Conservation (phyloP, 2,797 vertebrate genomes). For the Phataginus tricuspis region DNA sequence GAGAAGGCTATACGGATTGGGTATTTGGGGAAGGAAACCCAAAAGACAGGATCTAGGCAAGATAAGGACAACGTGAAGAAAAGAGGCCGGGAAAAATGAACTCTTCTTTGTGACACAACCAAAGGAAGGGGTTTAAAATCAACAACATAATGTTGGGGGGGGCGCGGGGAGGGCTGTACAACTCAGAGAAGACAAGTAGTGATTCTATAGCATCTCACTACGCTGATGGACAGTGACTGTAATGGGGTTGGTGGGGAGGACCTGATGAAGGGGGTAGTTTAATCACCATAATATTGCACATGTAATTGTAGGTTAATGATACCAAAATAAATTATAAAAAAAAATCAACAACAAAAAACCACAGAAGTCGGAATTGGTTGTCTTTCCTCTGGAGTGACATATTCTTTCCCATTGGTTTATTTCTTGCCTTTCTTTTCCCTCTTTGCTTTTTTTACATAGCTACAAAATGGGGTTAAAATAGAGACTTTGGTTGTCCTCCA, state of each 20-base stretch:
- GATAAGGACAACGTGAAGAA: neutral
- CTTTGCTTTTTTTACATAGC: neutral
- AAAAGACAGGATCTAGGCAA: neutral
- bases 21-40: neutral
- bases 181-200: too few species aligned
- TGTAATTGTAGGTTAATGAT: too few species aligned
- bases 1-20: neutral
- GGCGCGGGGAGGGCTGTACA: too few species aligned
- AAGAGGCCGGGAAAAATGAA: neutral
- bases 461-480: neutral
- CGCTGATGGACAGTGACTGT: too few species aligned
- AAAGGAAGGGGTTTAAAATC: neutral
- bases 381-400: neutral
- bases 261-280: too few species aligned
- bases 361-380: neutral
- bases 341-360: neutral
- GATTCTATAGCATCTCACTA: too few species aligned
- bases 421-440: neutral
- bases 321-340: too few species aligned
- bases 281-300: too few species aligned
- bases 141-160: too few species aligned
- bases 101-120: neutral
- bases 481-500: neutral
- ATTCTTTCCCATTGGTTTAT: neutral
- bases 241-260: too few species aligned